These are phyloP conservation scores for Syngnathus rostellatus DNA, from an alignment of 2,797 vertebrate genomes.

Conservation along the genomic window DNA sequence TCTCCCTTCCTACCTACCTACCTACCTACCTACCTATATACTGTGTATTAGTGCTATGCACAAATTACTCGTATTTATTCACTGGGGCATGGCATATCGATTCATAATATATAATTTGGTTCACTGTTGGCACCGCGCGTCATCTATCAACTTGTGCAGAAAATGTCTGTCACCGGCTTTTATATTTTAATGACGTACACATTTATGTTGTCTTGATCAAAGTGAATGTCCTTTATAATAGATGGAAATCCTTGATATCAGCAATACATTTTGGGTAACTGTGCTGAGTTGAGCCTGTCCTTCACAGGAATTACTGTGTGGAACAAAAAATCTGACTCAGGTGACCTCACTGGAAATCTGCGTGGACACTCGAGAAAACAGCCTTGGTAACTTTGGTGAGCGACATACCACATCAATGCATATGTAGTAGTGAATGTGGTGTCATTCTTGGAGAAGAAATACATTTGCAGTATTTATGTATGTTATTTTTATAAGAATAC, in stretches of 20 bases:
- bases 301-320: slow-evolving; percentile 74
- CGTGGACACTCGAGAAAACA: slow-evolving; percentile 77
- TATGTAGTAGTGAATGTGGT: neutral
- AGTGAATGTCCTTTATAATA: neutral
- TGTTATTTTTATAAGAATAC: neutral
- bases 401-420: neutral
- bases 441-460: neutral
- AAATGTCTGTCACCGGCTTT: neutral
- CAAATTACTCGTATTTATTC: too few species aligned
- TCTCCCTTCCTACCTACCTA: too few species aligned
- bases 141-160: too few species aligned
- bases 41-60: too few species aligned
- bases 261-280: neutral
- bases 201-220: neutral
- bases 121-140: too few species aligned
- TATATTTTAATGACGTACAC: neutral
- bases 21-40: too few species aligned
- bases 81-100: too few species aligned
- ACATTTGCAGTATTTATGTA: neutral
- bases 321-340: slow-evolving; percentile 67
- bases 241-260: neutral
- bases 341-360: slow-evolving; percentile 76
- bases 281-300: slow-evolving; percentile 5
- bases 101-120: too few species aligned
- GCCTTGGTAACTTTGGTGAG: slow-evolving; percentile 88